Conservation (phyloP, 2,888 invertebrate species). For the Nysson spinosus region DNA sequence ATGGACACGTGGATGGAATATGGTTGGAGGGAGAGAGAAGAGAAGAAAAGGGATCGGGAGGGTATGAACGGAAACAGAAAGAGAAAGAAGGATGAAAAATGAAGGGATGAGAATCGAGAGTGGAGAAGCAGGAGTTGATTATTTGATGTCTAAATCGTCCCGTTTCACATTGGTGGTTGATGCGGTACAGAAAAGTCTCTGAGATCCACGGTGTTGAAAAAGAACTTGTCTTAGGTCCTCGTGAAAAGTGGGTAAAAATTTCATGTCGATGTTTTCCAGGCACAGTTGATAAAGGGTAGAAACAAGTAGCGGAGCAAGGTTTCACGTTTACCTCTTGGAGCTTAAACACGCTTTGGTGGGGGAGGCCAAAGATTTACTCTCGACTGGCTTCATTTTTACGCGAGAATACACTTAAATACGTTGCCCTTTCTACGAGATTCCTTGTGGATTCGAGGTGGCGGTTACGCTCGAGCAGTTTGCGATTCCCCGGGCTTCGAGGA, state of each 20-base stretch:
- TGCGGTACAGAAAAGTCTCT: constrained; percentile 46
- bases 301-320: constrained; percentile 8
- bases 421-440: constrained; percentile 11
- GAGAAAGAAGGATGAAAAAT: constrained; percentile 1
- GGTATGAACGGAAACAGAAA: constrained; percentile 1
- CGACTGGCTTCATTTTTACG: constrained; percentile 3
- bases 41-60: neutral
- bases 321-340: constrained; percentile 15
- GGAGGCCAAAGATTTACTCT: constrained; percentile 12
- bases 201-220: constrained; percentile 22
- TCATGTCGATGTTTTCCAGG: neutral
- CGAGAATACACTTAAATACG: neutral
- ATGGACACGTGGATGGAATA: neutral
- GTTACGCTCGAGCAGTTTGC: constrained; percentile 20
- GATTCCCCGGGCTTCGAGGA: neutral
- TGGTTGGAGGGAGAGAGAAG: neutral
- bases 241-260: constrained; percentile 1
- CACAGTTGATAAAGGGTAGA: too few relatives aligned
- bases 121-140: constrained; percentile 42
- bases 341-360: constrained; percentile 7
- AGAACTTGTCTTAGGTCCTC: neutral
- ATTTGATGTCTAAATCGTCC: constrained; percentile 69
- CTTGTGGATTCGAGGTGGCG: neutral
- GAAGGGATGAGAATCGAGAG: too few relatives aligned
- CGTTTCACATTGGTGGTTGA: constrained; percentile 67